These are phyloP conservation scores for Cherax quadricarinatus DNA, from an alignment of 1,140 invertebrate species.

Conservation along the genomic window DNA sequence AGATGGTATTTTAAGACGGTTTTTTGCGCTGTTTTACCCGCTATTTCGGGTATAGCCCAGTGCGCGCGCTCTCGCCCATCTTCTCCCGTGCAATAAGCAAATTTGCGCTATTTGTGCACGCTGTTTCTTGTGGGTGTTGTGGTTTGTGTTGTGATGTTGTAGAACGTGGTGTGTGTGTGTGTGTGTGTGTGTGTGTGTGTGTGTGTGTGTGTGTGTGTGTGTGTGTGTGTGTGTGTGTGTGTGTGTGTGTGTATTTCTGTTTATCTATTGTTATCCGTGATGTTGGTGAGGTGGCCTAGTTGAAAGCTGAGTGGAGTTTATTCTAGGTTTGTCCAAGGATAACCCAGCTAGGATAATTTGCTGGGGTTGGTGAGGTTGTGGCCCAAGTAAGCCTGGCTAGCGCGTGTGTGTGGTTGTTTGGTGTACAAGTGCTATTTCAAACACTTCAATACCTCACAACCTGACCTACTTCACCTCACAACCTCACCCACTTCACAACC, in stretches of 20 bases:
- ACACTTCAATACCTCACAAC: no score
- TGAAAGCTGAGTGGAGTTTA: no score
- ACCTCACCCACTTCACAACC: no score
- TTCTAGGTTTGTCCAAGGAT: no score
- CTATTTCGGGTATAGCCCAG: not conserved
- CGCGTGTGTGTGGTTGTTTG: no score
- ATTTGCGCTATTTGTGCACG: not conserved
- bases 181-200: not conserved
- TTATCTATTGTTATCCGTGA: not conserved
- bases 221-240: not conserved
- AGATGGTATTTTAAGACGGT: not conserved
- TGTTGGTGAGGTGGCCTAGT: no score
- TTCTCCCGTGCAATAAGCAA: not conserved
- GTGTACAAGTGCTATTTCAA: no score
- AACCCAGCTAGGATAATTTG: no score
- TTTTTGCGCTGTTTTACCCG: not conserved
- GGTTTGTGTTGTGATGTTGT: no score
- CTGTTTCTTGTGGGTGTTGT: not conserved
- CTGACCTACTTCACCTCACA: no score
- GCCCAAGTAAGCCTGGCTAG: no score
- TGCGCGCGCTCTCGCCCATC: not conserved
- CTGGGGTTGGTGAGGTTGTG: no score
- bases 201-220: not conserved
- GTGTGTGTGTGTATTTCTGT: not conserved
- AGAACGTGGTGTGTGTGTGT: not conserved